Conservation (phyloP, 2,113 vertebrate species). For the Malaclemys terrapin region DNA sequence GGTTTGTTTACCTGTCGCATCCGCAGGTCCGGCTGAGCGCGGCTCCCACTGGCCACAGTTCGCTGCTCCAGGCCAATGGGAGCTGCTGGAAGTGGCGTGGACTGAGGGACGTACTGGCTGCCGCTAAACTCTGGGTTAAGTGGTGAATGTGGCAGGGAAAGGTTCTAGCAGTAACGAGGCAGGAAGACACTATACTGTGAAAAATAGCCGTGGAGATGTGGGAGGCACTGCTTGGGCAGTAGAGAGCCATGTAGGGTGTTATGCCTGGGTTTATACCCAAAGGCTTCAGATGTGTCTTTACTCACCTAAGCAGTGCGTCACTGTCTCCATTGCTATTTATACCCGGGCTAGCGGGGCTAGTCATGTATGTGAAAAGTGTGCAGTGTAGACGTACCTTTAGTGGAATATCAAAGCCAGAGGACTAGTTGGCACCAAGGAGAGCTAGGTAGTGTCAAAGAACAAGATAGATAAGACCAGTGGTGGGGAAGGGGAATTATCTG, state of each 20-base stretch:
- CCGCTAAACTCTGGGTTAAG: not conserved
- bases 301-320: not conserved
- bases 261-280: not conserved
- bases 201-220: accelerated
- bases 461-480: not conserved
- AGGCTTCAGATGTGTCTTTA: not conserved
- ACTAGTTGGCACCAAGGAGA: not conserved
- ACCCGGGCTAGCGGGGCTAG: not conserved
- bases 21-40: too few relatives aligned
- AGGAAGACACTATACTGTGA: not conserved
- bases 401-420: not conserved
- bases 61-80: too few relatives aligned
- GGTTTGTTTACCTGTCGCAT: too few relatives aligned
- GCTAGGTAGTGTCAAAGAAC: not conserved
- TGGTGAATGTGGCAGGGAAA: not conserved
- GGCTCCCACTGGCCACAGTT: too few relatives aligned
- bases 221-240: not conserved
- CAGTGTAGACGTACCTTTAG: not conserved
- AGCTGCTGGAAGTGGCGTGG: too few relatives aligned
- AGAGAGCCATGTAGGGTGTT: too few relatives aligned
- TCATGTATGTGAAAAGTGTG: not conserved
- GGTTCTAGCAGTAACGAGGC: too few relatives aligned
- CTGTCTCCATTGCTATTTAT: not conserved
- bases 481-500: not conserved
- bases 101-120: too few relatives aligned